phyloP scores from a whole-genome alignment of 2,888 invertebrate species.

The Corbicula japonica region DNA sequence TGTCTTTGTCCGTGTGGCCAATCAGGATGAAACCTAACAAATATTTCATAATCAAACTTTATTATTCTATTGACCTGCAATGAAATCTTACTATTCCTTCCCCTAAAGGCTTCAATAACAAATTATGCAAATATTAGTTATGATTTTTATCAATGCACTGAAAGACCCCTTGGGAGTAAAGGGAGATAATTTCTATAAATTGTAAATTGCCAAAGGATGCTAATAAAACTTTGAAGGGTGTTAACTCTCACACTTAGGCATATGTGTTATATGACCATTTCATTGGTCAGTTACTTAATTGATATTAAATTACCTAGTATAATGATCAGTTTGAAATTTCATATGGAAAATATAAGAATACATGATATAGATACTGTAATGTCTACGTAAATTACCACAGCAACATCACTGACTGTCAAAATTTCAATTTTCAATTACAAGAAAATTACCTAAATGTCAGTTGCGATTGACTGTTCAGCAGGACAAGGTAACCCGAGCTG shows the following conservation, averaged over 20 bases:
- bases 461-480: conserved; percentile 25
- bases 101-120: conserved; percentile 27
- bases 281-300: background rate
- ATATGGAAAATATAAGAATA: background rate
- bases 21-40: conserved; percentile 19
- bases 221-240: conserved; percentile 4
- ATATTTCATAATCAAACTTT: conserved; percentile 3
- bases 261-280: background rate
- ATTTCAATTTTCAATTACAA: conserved; percentile 33
- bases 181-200: conserved; percentile 34
- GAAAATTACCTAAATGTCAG: conserved; percentile 29
- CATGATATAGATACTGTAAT: background rate
- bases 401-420: conserved; percentile 30
- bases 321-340: background rate
- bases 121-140: conserved; percentile 33
- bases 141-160: conserved; percentile 24
- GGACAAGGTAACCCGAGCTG: conserved; percentile 11
- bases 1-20: conserved; percentile 20
- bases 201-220: background rate
- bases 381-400: conserved; percentile 17
- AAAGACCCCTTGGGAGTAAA: conserved; percentile 7
- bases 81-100: conserved; percentile 19
- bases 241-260: conserved; percentile 31
- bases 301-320: background rate
- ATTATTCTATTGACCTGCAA: conserved; percentile 33